Conservation (phyloP, 2,888 invertebrate genomes). For the Spisula subtruncata region DNA sequence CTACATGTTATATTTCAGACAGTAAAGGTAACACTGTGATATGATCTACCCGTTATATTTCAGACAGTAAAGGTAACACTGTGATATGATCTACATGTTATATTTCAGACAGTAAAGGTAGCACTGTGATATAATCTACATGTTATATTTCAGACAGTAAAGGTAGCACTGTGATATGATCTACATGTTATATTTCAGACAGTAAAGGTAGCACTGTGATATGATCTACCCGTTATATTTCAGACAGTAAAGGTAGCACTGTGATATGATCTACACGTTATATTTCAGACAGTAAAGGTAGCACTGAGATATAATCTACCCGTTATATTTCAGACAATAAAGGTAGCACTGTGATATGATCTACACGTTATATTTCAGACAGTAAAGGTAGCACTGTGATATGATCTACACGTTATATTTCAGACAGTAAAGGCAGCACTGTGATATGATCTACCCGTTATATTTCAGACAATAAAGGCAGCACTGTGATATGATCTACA, state of each 20-base stretch:
- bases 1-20: conserved; percentile 44
- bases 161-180: conserved; percentile 19
- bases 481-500: too few relatives aligned
- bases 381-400: background rate
- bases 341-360: conserved; percentile 19
- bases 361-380: conserved; percentile 44
- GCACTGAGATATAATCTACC: too few relatives aligned
- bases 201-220: background rate
- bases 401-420: too few relatives aligned
- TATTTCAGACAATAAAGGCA: conserved; percentile 30
- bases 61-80: conserved; percentile 27
- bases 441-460: too few relatives aligned
- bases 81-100: too few relatives aligned
- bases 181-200: conserved; percentile 44
- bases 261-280: too few relatives aligned
- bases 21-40: background rate
- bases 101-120: conserved; percentile 30
- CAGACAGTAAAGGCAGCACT: conserved; percentile 27
- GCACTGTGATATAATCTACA: too few relatives aligned
- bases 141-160: conserved; percentile 34
- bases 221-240: too few relatives aligned
- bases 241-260: conserved; percentile 27
- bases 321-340: conserved; percentile 34
- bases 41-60: too few relatives aligned
- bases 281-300: conserved; percentile 30